Evolutionary conservation across 2,113 vertebrate genomes (phyloP), one percentile per base, ranked within the genome.

Genomic region (Macroglossus sobrinus): DNA sequence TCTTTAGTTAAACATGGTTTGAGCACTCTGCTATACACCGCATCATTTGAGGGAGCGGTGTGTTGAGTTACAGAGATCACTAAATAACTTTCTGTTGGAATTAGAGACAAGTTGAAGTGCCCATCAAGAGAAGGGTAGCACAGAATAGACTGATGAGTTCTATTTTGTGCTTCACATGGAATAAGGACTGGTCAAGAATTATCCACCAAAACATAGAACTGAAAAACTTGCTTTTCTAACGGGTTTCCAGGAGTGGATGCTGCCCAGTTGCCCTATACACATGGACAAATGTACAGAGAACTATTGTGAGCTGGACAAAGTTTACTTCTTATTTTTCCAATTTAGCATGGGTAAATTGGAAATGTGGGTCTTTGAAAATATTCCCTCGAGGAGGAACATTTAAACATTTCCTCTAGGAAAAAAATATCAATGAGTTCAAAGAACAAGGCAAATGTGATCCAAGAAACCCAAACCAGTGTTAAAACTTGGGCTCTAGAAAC

Each of bases 151-250:
- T 10, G 10, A 5, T 35, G 40, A 89, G 22, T 18, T 75, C 66
- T 35, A 68, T 45, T 59, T 38, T 71, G 21, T 79, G 24, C 16
- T 28, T 75, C 50, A 35, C 0, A 7, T 2, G 14, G 33, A 72
- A 47, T 35, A 12, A 92, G 19, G 40, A 78, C 59, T 45, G 8
- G n/a, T 40, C 13, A 26, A 89, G 64, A 92, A 92, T 57, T 75
- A 94, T 33, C 53, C 16, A 72, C 33, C 10, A 66, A 86, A 71
- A 71, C 35, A 74, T 15, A 82, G 40, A 84, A 89, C 78, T 47
- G n/a, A 43, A 87, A 86, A 89, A 57, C 5, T n/a, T 35, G 22
- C 3, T 64, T 96, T 93, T 90, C 84, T 57, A 55, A 84, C 47
- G 76, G 30, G 7, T 75, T 92, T 96, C 57, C 45, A 84, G 18